A percentile compares a stretch with the other conserved stretches of the same genome.
Evolutionary conservation across 2,113 vertebrate genomes (phyloP).

Genomic region (Epinephelus lanceolatus): DNA sequence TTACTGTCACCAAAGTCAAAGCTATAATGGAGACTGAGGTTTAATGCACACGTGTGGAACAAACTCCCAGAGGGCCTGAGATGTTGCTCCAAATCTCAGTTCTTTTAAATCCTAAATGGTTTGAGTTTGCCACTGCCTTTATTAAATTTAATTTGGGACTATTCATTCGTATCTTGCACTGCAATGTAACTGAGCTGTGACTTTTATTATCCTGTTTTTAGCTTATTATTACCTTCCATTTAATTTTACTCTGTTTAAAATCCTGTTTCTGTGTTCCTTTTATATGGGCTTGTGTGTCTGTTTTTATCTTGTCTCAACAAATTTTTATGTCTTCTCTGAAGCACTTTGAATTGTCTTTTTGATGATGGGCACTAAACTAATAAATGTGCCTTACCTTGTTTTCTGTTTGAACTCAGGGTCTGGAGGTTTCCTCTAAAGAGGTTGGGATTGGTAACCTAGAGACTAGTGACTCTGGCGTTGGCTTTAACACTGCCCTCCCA

Average conservation of each 20-base stretch:
- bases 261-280: constrained; percentile 11
- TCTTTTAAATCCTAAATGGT: constrained; percentile 53
- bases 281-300: constrained; percentile 28
- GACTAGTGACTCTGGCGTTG: constrained; percentile 87
- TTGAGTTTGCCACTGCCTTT: constrained; percentile 57
- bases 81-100: constrained; percentile 42
- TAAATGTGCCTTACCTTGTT: constrained; percentile 14
- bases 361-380: not conserved
- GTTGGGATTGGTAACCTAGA: constrained; percentile 82
- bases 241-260: constrained; percentile 34
- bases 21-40: not conserved
- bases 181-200: constrained; percentile 33
- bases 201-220: constrained; percentile 46
- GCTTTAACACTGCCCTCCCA: constrained; percentile 85
- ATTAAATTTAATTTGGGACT: constrained; percentile 43
- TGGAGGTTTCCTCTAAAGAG: constrained; percentile 86
- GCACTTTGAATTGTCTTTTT: constrained; percentile 13
- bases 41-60: constrained; percentile 3
- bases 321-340: not conserved
- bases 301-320: not conserved
- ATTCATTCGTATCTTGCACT: constrained; percentile 40
- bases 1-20: not conserved
- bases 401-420: constrained; percentile 75
- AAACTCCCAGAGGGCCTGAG: constrained; percentile 72
- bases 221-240: constrained; percentile 33